Conservation (phyloP, 2,888 invertebrate genomes). For the Colletes collaris region DNA sequence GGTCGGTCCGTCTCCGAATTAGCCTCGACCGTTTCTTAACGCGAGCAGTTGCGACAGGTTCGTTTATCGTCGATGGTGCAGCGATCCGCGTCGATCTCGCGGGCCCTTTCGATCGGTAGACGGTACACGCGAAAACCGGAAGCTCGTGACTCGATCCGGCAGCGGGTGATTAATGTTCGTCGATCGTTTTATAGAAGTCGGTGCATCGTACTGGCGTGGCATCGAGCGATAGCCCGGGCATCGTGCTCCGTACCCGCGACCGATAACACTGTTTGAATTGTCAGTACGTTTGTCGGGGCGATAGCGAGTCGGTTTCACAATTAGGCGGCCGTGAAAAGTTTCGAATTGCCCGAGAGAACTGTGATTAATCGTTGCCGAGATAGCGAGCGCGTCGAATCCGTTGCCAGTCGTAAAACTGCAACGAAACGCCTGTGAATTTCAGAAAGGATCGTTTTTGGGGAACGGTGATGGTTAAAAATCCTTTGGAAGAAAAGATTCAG, state of each 20-base stretch:
- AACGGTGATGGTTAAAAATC: too few species aligned
- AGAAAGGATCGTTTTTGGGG: too few species aligned
- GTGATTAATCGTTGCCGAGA: slow-evolving; percentile 24
- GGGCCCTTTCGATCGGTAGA: neutral
- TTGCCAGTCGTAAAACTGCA: too few species aligned
- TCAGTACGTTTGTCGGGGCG: slow-evolving; percentile 20
- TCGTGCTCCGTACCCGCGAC: slow-evolving; percentile 15
- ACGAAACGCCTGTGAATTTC: too few species aligned
- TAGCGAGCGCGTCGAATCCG: too few species aligned
- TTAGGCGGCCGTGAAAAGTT: slow-evolving; percentile 12
- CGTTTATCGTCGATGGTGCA: slow-evolving; percentile 10
- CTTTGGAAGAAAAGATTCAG: too few species aligned
- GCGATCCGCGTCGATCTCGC: slow-evolving; percentile 19
- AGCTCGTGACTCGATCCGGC: slow-evolving; percentile 19
- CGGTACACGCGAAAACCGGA: slow-evolving; percentile 43
- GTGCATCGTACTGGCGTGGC: slow-evolving; percentile 30
- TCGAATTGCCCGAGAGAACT: neutral
- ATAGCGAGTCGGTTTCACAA: slow-evolving; percentile 31
- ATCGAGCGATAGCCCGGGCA: slow-evolving; percentile 29
- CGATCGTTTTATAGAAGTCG: slow-evolving; percentile 33
- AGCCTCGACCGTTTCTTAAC: slow-evolving; percentile 6
- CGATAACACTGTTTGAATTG: slow-evolving; percentile 50
- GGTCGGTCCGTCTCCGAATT: slow-evolving; percentile 19
- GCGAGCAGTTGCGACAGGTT: slow-evolving; percentile 12
- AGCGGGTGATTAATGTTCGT: slow-evolving; percentile 45